phyloP scores from a whole-genome alignment of 1,140 invertebrate species.

The Parapsyche elsis region DNA sequence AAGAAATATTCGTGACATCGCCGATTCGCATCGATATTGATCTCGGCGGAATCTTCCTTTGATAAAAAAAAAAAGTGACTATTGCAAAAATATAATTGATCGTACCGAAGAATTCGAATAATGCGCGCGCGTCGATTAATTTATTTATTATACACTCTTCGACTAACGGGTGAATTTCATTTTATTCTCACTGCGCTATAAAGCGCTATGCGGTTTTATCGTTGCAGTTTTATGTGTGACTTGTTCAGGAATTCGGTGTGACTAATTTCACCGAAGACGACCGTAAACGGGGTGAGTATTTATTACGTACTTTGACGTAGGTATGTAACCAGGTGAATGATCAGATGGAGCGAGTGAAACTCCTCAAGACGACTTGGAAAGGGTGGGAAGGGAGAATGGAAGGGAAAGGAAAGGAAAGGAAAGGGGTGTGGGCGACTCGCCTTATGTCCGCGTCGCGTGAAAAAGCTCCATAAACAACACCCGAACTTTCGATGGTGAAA shows the following conservation, averaged over 20 bases:
- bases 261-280: no score
- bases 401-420: neutral
- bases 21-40: slow-evolving; percentile 5
- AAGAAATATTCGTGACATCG: slow-evolving; percentile 17
- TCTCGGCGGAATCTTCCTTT: neutral
- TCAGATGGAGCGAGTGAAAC: neutral
- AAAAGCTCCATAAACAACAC: slow-evolving; percentile 40
- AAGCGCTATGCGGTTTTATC: no score
- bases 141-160: no score
- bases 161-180: no score
- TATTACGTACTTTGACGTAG: no score
- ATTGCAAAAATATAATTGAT: neutral
- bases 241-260: no score
- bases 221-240: no score
- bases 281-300: no score
- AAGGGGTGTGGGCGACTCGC: no score
- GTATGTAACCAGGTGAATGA: neutral
- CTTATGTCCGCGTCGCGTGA: slow-evolving; percentile 38
- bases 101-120: neutral
- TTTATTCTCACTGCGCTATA: no score
- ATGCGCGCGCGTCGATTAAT: neutral
- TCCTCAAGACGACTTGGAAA: neutral
- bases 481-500: slow-evolving; percentile 23
- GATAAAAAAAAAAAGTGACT: neutral
- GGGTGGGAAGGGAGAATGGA: neutral